A percentile compares a stretch with the other conserved stretches of the same genome.
These are phyloP conservation scores for Dinomys branickii DNA, from an alignment of 2,113 vertebrate species.

Conservation along the genomic window DNA sequence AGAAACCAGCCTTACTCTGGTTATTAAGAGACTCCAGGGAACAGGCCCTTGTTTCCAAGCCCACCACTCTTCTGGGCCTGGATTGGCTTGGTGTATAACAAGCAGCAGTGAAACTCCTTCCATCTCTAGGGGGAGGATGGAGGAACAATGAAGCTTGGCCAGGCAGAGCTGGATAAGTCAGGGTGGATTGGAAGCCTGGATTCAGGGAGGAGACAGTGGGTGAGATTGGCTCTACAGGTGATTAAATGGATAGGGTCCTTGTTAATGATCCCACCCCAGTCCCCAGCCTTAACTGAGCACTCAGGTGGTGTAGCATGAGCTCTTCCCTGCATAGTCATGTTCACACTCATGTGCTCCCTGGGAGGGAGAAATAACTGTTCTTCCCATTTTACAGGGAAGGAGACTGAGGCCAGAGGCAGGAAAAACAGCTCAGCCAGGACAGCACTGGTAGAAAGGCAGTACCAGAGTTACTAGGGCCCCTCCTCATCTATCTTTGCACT, in stretches of 20 bases:
- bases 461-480: neutral
- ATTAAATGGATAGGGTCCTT: neutral
- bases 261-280: neutral
- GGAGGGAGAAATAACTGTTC: neutral
- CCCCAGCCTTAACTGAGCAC: neutral
- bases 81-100: neutral
- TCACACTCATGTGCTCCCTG: neutral
- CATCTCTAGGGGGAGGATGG: neutral
- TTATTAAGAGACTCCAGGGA: neutral
- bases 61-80: neutral
- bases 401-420: neutral
- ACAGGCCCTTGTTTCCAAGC: neutral
- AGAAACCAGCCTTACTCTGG: slow-evolving; percentile 28
- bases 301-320: neutral
- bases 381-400: neutral
- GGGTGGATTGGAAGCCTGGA: neutral
- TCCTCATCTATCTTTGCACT: slow-evolving; percentile 13
- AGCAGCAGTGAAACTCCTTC: neutral
- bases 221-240: neutral
- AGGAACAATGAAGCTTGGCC: neutral
- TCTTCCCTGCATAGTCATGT: neutral
- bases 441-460: neutral
- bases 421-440: neutral
- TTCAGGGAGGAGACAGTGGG: neutral
- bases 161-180: neutral